These are phyloP conservation scores for Melanargia galathea DNA, from an alignment of 2,888 invertebrate species.

Conservation along the genomic window DNA sequence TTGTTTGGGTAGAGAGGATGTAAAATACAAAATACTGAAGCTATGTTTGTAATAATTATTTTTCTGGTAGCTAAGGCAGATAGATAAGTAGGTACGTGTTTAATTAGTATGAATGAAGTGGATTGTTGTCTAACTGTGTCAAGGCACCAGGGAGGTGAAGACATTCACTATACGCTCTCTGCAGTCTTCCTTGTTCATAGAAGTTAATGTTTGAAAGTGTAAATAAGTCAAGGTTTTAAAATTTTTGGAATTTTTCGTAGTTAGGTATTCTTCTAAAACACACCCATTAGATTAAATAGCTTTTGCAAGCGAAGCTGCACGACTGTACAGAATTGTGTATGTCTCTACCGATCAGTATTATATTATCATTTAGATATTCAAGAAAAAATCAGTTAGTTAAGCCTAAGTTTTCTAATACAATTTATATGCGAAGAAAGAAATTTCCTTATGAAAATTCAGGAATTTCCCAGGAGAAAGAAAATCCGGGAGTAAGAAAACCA, in stretches of 20 bases:
- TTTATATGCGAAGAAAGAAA: no score
- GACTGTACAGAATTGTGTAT: not conserved
- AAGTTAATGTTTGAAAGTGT: not conserved
- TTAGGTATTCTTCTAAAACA: constrained; percentile 1
- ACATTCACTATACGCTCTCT: constrained; percentile 50
- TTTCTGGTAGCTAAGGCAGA: no score
- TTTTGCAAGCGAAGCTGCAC: not conserved
- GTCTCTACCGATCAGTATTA: no score
- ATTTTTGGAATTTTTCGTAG: not conserved
- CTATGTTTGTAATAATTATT: not conserved
- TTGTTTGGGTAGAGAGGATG: not conserved
- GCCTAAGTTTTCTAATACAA: no score
- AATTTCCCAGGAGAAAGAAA: no score
- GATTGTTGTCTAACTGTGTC: constrained; percentile 55
- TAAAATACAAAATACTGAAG: not conserved
- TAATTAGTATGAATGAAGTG: constrained; percentile 40
- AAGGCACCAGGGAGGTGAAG: constrained; percentile 61
- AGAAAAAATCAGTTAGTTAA: no score
- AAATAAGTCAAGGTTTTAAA: not conserved
- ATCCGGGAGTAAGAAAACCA: no score
- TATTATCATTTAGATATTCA: no score
- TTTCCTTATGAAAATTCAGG: no score
- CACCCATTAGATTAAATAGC: not conserved
- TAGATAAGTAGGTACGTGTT: constrained; percentile 29
- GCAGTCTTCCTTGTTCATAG: constrained; percentile 29